Base-by-base conservation (phyloP, 2,888 invertebrate genomes). In the Entomobrya proxima region DNA sequence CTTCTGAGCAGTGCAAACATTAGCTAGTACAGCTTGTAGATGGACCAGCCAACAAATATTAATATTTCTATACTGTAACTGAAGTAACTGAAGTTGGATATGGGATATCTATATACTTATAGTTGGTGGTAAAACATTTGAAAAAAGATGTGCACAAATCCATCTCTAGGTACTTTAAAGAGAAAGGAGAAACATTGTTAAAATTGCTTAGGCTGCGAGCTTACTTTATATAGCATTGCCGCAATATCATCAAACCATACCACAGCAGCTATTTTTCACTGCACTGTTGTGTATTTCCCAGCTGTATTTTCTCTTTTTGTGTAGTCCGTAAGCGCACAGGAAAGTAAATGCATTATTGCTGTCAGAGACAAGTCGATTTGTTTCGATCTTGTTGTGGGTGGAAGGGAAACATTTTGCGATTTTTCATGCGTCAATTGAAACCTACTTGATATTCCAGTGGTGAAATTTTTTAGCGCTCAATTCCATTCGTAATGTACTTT, bases 341-440 rank as follows among this genome's bases (percentile, higher is more conserved):
- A 64, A 64, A 55, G n/a, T 64, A 64, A 64, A 64, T 64, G 64
- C 32, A 37, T 64, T 64, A 64, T 37, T 64, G 64, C 64, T 64
- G 64, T 61, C 30, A 61, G 72, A 78, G 64, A 78, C 64, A 77
- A 79, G 67, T 50, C 67, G 67, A 79, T 79, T 79, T 79, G 79
- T 79, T 79, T 50, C 79, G 30, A 50, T 61, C 61, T 67, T 37
- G 79, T 79, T 67, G 79, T 79, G 79, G 79, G 79, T 50, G 79
- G 79, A 79, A 77, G 67, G 64, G 52, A 67, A 79, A 67, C 50
- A 67, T 47, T 67, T 50, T 61, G 44, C 79, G 67, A 79, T 79
- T 79, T 79, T 79, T 79, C 79, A 79, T 79, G 79, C 79, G 79
- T 79, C 79, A 79, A 50, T 67, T 67, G 50, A 52, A 67, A 67